A percentile compares a stretch with the other conserved stretches of the same genome.
phyloP scores from a whole-genome alignment of 2,797 vertebrate genomes.

The Bovichtus diacanthus region DNA sequence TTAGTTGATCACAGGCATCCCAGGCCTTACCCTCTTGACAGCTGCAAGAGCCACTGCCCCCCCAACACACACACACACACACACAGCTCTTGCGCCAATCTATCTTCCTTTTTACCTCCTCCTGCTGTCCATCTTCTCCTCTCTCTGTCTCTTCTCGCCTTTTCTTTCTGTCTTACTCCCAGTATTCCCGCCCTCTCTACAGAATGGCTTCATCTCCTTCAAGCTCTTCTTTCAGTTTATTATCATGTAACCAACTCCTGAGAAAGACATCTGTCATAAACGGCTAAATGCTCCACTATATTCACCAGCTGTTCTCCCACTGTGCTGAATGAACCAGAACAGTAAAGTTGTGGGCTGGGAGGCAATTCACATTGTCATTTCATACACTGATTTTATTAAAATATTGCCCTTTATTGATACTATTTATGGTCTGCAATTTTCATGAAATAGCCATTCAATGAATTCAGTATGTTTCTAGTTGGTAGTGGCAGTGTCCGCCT shows the following conservation, averaged over 20 bases:
- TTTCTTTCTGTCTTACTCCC: not conserved
- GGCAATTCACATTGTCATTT: too few relatives aligned
- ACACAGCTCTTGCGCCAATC: slow-evolving; percentile 1
- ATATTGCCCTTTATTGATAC: too few relatives aligned
- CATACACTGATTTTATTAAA: too few relatives aligned
- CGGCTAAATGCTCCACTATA: not conserved
- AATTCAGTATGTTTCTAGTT: too few relatives aligned
- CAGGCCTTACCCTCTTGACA: slow-evolving; percentile 86
- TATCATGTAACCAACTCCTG: too few relatives aligned
- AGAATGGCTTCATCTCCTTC: slow-evolving; percentile 12
- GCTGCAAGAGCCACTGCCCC: slow-evolving; percentile 86
- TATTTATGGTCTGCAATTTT: too few relatives aligned
- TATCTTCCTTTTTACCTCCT: not conserved
- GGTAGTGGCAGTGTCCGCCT: too few relatives aligned
- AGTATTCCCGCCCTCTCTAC: not conserved
- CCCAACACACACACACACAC: not conserved
- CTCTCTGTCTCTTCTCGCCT: not conserved
- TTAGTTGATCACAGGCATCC: slow-evolving; percentile 90
- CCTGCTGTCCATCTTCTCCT: slow-evolving; percentile 24
- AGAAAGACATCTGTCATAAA: too few relatives aligned
- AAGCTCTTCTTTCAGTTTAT: slow-evolving; percentile 69
- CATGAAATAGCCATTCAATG: too few relatives aligned
- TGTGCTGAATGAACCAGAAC: too few relatives aligned
- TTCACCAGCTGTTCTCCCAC: not conserved
- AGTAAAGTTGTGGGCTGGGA: too few relatives aligned